Evolutionary conservation across 1,140 invertebrate genomes (phyloP).

Genomic region (Halesus radiatus): DNA sequence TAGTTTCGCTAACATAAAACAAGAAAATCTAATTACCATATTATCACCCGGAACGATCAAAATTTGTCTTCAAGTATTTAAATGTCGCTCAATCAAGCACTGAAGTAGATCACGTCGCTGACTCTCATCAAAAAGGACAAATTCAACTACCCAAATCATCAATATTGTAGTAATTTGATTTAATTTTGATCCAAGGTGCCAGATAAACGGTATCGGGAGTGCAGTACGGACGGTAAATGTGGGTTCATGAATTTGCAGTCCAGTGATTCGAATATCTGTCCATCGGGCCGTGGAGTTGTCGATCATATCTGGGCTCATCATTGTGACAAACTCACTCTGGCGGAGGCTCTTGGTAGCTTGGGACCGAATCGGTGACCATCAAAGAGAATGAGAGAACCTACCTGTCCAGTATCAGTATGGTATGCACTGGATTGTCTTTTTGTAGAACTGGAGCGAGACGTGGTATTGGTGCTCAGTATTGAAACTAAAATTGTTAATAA

Average conservation of each 20-base stretch:
- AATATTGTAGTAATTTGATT: no score
- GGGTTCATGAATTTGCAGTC: constrained; percentile 27
- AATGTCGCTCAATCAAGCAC: background rate
- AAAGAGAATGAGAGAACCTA: constrained; percentile 1
- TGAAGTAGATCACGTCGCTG: no score
- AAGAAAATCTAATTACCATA: background rate
- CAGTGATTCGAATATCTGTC: constrained; percentile 31
- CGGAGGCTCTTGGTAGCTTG: constrained; percentile 50
- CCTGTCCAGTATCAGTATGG: no score
- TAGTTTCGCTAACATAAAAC: constrained; percentile 11
- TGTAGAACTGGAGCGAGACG: no score
- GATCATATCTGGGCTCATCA: constrained; percentile 53
- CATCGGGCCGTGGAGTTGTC: constrained; percentile 27
- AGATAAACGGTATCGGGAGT: no score
- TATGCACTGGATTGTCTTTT: no score
- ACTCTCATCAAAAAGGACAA: no score
- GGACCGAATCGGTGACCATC: constrained; percentile 35
- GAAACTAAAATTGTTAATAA: no score
- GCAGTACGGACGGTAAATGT: no score
- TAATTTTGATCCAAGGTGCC: no score
- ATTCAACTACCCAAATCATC: no score
- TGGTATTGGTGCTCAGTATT: no score
- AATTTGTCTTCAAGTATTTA: background rate
- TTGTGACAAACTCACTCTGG: constrained; percentile 56
- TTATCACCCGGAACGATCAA: background rate